Percentiles rank a stretch among this genome's conserved stretches.
These are phyloP conservation scores for Drosophila persimilis DNA, from an alignment of 1,140 invertebrate species.

Conservation along the genomic window DNA sequence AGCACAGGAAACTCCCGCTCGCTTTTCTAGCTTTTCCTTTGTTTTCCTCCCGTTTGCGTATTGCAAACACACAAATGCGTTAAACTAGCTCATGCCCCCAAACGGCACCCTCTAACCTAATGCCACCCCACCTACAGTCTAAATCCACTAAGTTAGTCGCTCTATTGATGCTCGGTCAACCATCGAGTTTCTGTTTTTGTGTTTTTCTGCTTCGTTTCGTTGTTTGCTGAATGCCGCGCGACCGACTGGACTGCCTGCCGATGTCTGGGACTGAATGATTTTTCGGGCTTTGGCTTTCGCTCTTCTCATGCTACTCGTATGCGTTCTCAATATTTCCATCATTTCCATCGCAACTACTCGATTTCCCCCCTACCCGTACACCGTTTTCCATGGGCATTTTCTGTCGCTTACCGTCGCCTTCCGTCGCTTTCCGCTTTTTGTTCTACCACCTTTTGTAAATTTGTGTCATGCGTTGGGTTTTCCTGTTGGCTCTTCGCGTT, in stretches of 20 bases:
- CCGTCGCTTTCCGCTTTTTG: conserved; percentile 46
- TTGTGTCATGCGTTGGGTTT: conserved; percentile 72
- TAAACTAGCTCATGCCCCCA: conserved; percentile 22
- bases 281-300: conserved; percentile 20
- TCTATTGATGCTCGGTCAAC: conserved; percentile 73
- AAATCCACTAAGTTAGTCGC: conserved; percentile 55
- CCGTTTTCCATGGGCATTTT: conserved; percentile 60
- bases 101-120: too few species aligned
- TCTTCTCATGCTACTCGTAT: conserved; percentile 11
- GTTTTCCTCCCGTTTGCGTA: conserved; percentile 32
- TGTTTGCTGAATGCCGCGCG: conserved; percentile 53
- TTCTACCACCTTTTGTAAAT: conserved; percentile 63
- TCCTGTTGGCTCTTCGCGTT: conserved; percentile 47
- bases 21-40: conserved; percentile 48
- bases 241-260: conserved; percentile 11
- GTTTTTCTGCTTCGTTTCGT: conserved; percentile 34
- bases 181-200: conserved; percentile 45
- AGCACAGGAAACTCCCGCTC: conserved; percentile 73
- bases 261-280: conserved; percentile 15
- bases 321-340: conserved; percentile 59
- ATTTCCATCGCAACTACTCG: conserved; percentile 29
- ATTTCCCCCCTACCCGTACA: conserved; percentile 24
- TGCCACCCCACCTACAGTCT: conserved; percentile 10
- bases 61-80: conserved; percentile 49
- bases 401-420: conserved; percentile 39